Evolutionary conservation across 2,888 invertebrate genomes (phyloP).

Genomic region (Melanchra persicariae): DNA sequence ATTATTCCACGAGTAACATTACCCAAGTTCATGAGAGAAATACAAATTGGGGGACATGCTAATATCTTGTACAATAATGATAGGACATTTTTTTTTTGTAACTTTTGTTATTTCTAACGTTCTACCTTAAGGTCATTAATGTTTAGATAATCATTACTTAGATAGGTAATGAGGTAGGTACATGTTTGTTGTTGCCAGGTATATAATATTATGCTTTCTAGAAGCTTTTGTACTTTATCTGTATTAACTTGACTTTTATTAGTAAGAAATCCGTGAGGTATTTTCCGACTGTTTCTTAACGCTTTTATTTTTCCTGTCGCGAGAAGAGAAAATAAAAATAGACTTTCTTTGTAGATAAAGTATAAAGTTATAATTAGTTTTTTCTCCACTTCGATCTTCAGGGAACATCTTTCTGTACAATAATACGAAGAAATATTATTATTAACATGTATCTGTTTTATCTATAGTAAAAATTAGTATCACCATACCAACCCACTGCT

Average conservation of each 20-base stretch:
- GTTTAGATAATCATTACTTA: conserved; percentile 1
- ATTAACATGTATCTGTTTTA: neutral
- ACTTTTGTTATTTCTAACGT: conserved; percentile 1
- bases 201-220: too few species aligned
- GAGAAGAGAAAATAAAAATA: conserved; percentile 13
- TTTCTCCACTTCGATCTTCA: neutral
- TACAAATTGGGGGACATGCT: conserved; percentile 62
- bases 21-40: conserved; percentile 65
- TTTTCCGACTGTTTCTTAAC: conserved; percentile 2
- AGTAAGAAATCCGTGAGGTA: neutral
- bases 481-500: neutral
- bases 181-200: too few species aligned
- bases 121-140: neutral
- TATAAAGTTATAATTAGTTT: neutral
- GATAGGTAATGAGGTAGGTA: neutral
- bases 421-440: neutral
- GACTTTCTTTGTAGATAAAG: conserved; percentile 1
- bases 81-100: conserved; percentile 9
- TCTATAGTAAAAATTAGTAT: neutral
- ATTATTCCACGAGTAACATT: conserved; percentile 70
- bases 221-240: conserved; percentile 6
- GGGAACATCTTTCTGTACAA: neutral
- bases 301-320: neutral
- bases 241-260: conserved; percentile 9
- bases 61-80: conserved; percentile 41